Evolutionary conservation across 2,888 invertebrate genomes (phyloP), one percentile per base, ranked within the genome.

Genomic region (Ametastegia equiseti): DNA sequence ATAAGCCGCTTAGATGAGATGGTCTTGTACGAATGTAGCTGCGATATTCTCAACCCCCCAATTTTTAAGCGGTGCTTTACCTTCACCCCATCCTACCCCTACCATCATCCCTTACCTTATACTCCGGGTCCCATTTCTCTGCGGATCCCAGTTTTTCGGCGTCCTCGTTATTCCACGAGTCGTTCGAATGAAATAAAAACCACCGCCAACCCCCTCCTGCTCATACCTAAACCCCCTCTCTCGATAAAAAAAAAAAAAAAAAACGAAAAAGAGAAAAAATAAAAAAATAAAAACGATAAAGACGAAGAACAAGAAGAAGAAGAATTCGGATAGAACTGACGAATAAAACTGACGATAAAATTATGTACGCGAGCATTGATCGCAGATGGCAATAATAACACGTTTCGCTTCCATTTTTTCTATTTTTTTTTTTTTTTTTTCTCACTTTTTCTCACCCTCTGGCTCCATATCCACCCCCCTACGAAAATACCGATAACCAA

Each of bases 1-100:
- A 90, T 90, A 90, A 90, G 89, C 90, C 83, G 87, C 90, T 90
- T 89, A 90, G 87, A 67, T 39, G 65, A 67, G 87, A 85, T 47
- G 60, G 84, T 88, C 86, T 89, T 87, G 86, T 87, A 87, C 86
- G 86, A 87, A 85, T 87, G 87, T 86, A 83, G 84, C 63, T 27
- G 19, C 63, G 63, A 65, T 65, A 30, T 65, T 65, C 63, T 7
- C 63, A 65, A n/a, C 2, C 15, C 63, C 63, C 63, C n/a, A 27
- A 36, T 65, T 65, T 65, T 65, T 65, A 65, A 65, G 33, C 63
- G 63, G 36, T 65, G 33, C 63, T 63, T 63, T 33, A n/a, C 63
- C n/a, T 33, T 54, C 19, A 1, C 7, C 9, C 9, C 63, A n/a
- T n/a, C n/a, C n/a, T n/a, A n/a, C n/a, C n/a, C n/a, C n/a, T n/a